Evolutionary conservation across 2,888 invertebrate genomes (phyloP), one percentile per base, ranked within the genome.

Genomic region (Melanotus villosus): DNA sequence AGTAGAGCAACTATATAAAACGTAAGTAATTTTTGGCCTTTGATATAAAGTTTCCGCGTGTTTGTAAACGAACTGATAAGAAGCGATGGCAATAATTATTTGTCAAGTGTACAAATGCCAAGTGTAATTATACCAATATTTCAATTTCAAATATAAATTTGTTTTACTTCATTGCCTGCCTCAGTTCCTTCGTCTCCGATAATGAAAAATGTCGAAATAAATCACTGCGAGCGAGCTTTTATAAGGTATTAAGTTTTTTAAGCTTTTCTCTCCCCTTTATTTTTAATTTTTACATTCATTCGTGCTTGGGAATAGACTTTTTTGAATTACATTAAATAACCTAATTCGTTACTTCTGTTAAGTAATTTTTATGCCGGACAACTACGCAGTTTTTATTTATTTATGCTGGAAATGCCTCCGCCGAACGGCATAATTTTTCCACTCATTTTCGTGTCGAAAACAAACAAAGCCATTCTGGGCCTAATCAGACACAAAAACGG

Each of bases 191-290:
- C 71, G 60, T 67, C 73, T 77, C 72, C 72, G 73, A 76, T 80
- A 80, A 80, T 80, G 80, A 80, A 80, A 80, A 80, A 80, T 78
- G 77, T 78, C 76, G 75, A 75, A 75, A 79, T 80, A 80, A 80
- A 80, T 80, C 80, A 79, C 70, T 38, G 57, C 65, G 72, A 73
- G 64, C 52, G 68, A 71, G 70, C 68, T 70, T 75, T 71, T 73
- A 74, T 73, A 75, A 75, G 70, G 77, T 75, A 78, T 77, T 77
- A 78, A 75, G 75, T 72, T 73, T 75, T 77, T 74, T 65, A 59
- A 64, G 59, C 70, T 57, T 64, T n/a, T n/a, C n/a, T n/a, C n/a
- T n/a, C 59, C 57, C 65, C 57, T 59, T 59, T 72, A 70, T 70
- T 67, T 63, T 50, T 19, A 66, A 67, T 67, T 67, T 58, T 36